Evolutionary conservation across 2,888 invertebrate genomes (phyloP), one percentile per base, ranked within the genome.

Genomic region (Gandaritis pyraliata): DNA sequence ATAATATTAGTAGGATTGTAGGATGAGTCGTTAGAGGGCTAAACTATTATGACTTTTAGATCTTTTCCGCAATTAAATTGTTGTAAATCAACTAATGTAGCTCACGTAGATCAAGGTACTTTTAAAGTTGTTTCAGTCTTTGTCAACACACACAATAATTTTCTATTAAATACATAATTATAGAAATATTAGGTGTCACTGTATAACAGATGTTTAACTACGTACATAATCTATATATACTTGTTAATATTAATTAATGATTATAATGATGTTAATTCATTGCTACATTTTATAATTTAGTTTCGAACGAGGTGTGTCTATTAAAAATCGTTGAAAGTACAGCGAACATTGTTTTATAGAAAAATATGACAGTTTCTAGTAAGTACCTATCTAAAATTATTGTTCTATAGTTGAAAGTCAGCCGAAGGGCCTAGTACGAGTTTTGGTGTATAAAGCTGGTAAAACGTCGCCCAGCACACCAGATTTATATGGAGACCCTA

Each of bases 191-290:
- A 91, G 88, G 86, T 90, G 88, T 92, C 90, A 85, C 92, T 92
- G 90, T 91, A 86, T 89, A 90, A 91, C 92, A 91, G 91, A 84
- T 88, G 88, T 92, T 90, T 89, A 85, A 86, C 82, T 83, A 84
- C 83, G 77, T 85, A 89, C 87, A 90, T 90, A 88, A 88, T 90
- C 84, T 90, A 89, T 91, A 89, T 91, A 88, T 88, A 87, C 83
- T 87, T 90, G 90, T 92, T 92, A 92, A 87, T 88, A 89, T 86
- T 87, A 65, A 88, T 87, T 87, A 63, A 87, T 87, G 72, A 85
- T 86, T 90, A 90, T 89, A 90, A 90, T 61, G 76, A 88, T 90
- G 91, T 90, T 91, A 85, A 86, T 87, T 86, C 83, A 73, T 84
- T 85, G 74, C 81, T 79, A n/a, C 59, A 64, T 64, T 66, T 58